Evolutionary conservation across 2,888 invertebrate genomes (phyloP), one percentile per base, ranked within the genome.

Genomic region (Cerastis leucographa): DNA sequence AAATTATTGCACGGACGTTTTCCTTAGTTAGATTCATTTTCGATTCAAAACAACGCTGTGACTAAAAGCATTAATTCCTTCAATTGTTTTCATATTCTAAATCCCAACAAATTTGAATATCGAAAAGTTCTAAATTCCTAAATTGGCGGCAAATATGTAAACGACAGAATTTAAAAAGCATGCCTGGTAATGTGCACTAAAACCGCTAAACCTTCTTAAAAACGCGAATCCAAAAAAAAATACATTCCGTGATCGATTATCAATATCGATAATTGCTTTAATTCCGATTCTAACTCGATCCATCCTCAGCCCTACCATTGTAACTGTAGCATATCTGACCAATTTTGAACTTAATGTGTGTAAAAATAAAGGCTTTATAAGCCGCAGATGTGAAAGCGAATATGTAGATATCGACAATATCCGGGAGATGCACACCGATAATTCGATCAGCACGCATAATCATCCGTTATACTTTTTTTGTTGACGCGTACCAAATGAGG

Each of bases 401-500:
- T 78, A 64, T 74, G 61, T 91, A 90, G 88, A 91, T 92, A 91
- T 92, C 90, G 90, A 74, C 70, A 70, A 74, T 89, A 85, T 95
- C 96, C 96, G 94, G 96, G 96, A 94, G 94, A 94, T 94, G 72
- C 95, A 94, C 94, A 89, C 92, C 93, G 92, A 94, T 95, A 95
- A 95, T 87, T 95, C 94, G 94, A 94, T 94, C 94, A 92, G 78
- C 92, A 93, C 93, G 93, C 92, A 91, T 88, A 82, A 85, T 94
- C 89, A 88, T 91, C 89, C 89, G 89, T 88, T 89, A 86, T 82
- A 85, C 76, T 87, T 88, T 89, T 88, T 88, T 87, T 88, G 81
- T 68, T 75, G 74, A 69, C 80, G 73, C 80, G 77, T 85, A 80
- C 46, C 82, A 76, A 79, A 84, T 80, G 65, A 73, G 72, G 70